phyloP scores from a whole-genome alignment of 1,140 invertebrate species.

The Chironomus tepperi region DNA sequence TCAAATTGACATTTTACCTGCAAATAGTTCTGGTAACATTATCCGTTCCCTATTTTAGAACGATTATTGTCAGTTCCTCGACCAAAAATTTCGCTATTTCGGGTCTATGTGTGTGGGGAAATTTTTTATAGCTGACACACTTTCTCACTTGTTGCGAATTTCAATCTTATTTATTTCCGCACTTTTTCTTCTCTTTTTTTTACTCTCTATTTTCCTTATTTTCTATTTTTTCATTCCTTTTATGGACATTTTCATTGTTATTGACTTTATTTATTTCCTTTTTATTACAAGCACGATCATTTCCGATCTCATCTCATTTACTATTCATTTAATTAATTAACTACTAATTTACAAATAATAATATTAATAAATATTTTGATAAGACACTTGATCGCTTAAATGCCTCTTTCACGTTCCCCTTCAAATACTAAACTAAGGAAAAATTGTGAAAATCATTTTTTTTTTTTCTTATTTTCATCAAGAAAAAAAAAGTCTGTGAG shows the following conservation, averaged over 20 bases:
- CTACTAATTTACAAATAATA: neutral
- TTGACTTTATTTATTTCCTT: neutral
- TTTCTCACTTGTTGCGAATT: constrained; percentile 12
- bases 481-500: neutral
- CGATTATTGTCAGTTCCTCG: neutral
- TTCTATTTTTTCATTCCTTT: constrained; percentile 2
- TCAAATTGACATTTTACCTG: neutral
- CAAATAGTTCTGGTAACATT: constrained; percentile 20
- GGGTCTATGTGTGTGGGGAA: too few relatives aligned
- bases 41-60: neutral
- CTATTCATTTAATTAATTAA: neutral
- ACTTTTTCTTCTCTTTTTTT: constrained; percentile 4
- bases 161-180: neutral
- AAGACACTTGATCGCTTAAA: neutral
- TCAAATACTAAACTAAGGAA: constrained; percentile 21
- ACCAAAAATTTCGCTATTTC: neutral
- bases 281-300: neutral
- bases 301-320: neutral
- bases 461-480: neutral
- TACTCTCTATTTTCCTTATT: neutral
- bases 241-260: neutral
- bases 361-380: neutral
- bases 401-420: neutral
- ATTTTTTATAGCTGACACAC: neutral
- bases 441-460: constrained; percentile 13